phyloP scores from a whole-genome alignment of 37 sponge, comb jelly and placozoan species.

The Cladorhizidae sp. region DNA sequence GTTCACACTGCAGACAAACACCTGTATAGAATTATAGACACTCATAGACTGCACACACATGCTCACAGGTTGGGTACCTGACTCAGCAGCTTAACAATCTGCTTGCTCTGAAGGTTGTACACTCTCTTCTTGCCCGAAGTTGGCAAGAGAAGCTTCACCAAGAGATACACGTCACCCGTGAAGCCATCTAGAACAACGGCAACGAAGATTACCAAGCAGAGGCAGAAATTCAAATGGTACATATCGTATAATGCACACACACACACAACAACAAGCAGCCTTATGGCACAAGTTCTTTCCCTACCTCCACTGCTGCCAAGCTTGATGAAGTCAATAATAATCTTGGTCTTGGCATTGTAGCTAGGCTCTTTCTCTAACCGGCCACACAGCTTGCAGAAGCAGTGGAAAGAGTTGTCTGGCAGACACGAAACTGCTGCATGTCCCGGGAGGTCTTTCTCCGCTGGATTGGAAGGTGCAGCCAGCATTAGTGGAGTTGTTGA shows the following conservation, averaged over 20 bases:
- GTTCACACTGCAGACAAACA: constrained; percentile 68
- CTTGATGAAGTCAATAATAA: constrained; percentile 69
- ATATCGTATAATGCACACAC: background rate
- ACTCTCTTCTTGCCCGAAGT: constrained; percentile 86
- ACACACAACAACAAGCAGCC: background rate
- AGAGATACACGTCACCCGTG: constrained; percentile 73
- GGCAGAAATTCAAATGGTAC: background rate
- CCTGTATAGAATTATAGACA: constrained; percentile 18
- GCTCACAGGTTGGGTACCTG: constrained; percentile 28
- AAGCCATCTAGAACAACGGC: constrained; percentile 46
- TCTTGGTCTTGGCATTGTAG: constrained; percentile 84
- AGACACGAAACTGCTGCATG: background rate
- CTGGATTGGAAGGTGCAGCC: constrained; percentile 6
- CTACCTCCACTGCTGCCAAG: constrained; percentile 67
- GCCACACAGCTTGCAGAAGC: constrained; percentile 72
- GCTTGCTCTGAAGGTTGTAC: constrained; percentile 93
- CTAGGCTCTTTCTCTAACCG: constrained; percentile 77
- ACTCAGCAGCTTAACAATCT: constrained; percentile 83
- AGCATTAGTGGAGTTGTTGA: background rate
- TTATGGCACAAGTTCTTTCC: too few species aligned
- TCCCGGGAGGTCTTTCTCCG: background rate
- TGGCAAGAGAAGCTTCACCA: constrained; percentile 85
- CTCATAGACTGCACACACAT: background rate
- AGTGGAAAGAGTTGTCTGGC: constrained; percentile 48
- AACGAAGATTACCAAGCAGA: background rate